Percentiles rank a stretch among this genome's conserved stretches.
Conservation (phyloP, 2,113 vertebrate species). For the Cnemophilus loriae region DNA sequence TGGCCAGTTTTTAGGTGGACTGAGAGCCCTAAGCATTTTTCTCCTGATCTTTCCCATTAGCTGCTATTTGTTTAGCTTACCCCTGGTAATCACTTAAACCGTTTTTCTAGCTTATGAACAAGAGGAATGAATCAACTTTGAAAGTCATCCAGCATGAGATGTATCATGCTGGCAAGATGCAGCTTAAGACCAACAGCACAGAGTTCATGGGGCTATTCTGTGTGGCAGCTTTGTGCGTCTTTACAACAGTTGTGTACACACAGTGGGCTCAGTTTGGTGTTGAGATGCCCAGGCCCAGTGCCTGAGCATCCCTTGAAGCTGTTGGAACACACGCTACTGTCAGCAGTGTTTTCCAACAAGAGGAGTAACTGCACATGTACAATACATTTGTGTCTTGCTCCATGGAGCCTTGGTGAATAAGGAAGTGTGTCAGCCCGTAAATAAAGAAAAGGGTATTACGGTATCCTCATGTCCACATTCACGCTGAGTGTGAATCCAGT, state of each 20-base stretch:
- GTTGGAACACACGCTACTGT: not conserved
- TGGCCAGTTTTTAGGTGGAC: not conserved
- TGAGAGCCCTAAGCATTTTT: not conserved
- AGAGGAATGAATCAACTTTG: not conserved
- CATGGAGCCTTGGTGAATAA: not conserved
- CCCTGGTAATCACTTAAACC: constrained; percentile 20
- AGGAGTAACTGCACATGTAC: not conserved
- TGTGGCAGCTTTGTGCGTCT: not conserved
- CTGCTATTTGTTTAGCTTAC: constrained; percentile 49
- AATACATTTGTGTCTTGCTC: not conserved
- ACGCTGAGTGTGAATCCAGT: not conserved
- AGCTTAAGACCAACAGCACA: not conserved
- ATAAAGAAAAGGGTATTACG: not conserved
- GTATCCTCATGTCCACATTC: not conserved
- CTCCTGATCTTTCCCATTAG: constrained; percentile 31
- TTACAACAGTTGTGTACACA: not conserved
- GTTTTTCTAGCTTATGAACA: not conserved
- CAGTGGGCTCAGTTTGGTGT: not conserved
- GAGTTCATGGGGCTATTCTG: not conserved
- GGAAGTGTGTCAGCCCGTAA: not conserved
- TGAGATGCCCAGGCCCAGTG: not conserved
- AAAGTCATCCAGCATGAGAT: constrained; percentile 34
- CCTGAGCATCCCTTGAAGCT: not conserved
- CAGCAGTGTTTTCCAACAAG: not conserved
- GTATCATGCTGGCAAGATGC: not conserved